Percentiles rank a stretch among this genome's conserved stretches.
Evolutionary conservation across 92 coral and sea anemone genomes (phyloP).

Genomic region (Ricordea florida): DNA sequence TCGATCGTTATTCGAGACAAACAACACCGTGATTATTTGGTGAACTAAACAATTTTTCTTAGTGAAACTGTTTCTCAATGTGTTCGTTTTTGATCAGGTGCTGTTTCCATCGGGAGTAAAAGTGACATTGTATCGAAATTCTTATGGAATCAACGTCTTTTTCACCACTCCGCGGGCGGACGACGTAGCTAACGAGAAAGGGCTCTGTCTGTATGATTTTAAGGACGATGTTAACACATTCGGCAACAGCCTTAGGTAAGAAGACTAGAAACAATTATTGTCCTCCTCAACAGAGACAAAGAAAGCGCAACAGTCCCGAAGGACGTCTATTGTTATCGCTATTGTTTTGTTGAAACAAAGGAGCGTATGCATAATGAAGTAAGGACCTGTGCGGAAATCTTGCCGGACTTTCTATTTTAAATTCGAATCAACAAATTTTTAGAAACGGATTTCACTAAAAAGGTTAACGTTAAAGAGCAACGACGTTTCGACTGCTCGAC

Average conservation of each 20-base stretch:
- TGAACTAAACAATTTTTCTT: not conserved
- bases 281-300: too few species aligned
- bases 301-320: too few species aligned
- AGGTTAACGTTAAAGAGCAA: too few species aligned
- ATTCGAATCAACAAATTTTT: too few species aligned
- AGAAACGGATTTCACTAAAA: too few species aligned
- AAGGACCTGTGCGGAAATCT: too few species aligned
- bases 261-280: not conserved
- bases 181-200: not conserved
- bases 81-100: not conserved
- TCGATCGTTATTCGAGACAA: not conserved
- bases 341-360: too few species aligned
- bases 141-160: not conserved
- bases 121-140: not conserved
- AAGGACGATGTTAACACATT: not conserved
- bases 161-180: not conserved
- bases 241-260: not conserved
- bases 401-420: too few species aligned
- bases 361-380: too few species aligned
- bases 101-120: constrained; percentile 1
- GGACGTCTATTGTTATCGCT: too few species aligned
- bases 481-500: too few species aligned
- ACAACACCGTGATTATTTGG: not conserved
- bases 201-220: not conserved
- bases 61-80: not conserved